Percentiles rank a stretch among this genome's conserved stretches.
Conservation (phyloP, 2,888 invertebrate species). For the Laothoe populi region DNA sequence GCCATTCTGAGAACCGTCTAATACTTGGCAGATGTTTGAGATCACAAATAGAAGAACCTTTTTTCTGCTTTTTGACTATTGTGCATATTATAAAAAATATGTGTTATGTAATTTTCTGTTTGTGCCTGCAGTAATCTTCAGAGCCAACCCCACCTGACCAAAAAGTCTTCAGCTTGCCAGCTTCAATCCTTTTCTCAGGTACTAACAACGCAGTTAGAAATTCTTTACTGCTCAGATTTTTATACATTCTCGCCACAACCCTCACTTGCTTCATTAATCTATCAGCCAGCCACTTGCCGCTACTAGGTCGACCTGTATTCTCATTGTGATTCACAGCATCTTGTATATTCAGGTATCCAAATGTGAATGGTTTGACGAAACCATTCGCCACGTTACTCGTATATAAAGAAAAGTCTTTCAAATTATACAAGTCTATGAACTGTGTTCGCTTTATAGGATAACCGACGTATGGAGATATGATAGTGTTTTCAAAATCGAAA, state of each 20-base stretch:
- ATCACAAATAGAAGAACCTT: too few species aligned
- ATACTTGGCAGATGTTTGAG: too few species aligned
- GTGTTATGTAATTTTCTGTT: neutral
- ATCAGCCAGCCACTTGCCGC: neutral
- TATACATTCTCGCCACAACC: neutral
- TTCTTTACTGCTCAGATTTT: neutral
- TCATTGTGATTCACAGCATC: neutral
- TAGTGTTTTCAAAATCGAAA: slow-evolving; percentile 37
- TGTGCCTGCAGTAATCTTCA: neutral
- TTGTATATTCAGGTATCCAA: neutral
- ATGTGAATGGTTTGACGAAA: neutral
- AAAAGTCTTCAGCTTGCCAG: neutral
- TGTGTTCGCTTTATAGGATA: neutral
- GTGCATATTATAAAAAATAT: too few species aligned
- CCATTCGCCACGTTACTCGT: neutral
- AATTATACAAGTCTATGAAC: neutral
- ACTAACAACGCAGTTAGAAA: neutral
- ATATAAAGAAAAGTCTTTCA: slow-evolving; percentile 18
- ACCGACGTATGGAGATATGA: slow-evolving; percentile 45
- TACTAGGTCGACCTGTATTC: neutral
- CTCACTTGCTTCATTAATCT: neutral
- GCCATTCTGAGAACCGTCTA: too few species aligned
- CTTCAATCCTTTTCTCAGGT: neutral
- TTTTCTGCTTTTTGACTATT: too few species aligned
- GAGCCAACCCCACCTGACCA: neutral